These are phyloP conservation scores for Butorides virescens DNA, from an alignment of 2,113 vertebrate genomes.

Conservation along the genomic window DNA sequence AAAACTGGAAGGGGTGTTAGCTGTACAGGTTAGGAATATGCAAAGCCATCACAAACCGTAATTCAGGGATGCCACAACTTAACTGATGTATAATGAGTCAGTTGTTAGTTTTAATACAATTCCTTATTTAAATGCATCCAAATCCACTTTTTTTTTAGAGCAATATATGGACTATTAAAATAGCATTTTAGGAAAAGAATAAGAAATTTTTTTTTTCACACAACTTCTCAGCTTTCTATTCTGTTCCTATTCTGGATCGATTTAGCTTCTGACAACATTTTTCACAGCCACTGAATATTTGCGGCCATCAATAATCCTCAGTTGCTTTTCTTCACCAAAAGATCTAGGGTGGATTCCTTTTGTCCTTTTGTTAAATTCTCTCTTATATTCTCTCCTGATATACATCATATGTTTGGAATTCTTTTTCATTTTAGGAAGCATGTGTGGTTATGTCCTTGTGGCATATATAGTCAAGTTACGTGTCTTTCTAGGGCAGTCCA, in stretches of 20 bases:
- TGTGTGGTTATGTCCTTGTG: neutral
- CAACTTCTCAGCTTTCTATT: neutral
- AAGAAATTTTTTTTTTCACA: neutral
- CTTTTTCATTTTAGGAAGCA: neutral
- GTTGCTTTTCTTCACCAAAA: neutral
- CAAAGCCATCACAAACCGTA: neutral
- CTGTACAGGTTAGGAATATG: conserved; percentile 20
- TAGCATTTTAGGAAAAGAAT: neutral
- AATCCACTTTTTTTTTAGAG: neutral
- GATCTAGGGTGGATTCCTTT: neutral
- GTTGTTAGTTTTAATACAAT: neutral
- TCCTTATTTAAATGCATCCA: neutral
- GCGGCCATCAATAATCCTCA: neutral
- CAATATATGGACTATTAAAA: neutral
- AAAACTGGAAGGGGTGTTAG: conserved; percentile 40
- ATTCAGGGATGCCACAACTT: neutral
- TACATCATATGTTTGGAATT: neutral
- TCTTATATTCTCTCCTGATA: neutral
- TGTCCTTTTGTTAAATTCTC: neutral
- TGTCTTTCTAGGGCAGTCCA: neutral
- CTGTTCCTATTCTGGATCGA: neutral
- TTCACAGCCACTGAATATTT: neutral
- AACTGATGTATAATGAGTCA: neutral
- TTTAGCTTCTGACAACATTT: neutral
- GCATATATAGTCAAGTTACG: neutral